Evolutionary conservation across 1,140 invertebrate species (phyloP), one percentile per base, ranked within the genome.

Genomic region (Leptinotarsa texana): DNA sequence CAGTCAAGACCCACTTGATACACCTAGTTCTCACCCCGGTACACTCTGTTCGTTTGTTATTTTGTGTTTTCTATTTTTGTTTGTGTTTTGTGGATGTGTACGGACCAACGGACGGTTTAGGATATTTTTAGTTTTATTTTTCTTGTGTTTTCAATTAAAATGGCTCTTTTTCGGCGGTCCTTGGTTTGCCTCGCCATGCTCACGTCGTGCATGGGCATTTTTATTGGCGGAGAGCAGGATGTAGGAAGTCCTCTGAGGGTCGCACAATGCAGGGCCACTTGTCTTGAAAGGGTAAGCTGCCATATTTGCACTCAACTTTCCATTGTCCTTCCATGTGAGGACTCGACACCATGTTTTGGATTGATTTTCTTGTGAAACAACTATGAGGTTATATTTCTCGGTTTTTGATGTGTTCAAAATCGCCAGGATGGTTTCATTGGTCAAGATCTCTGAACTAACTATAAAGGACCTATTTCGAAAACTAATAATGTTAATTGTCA

Each of bases 251-350:
- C 90, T 24, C 84, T 91, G 70, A 88, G 90, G 76, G 90, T 91
- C 73, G 90, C 90, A 68, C 90, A 91, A 80, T 91, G 90, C 82
- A 85, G 90, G 82, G 90, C 90, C 66, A 89, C 89, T 74, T 91
- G 90, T 85, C 87, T 91, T 77, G 88, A 90, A 88, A 90, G 89
- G 90, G 90, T 91, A 87, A 86, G 85, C 82, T 74, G 27, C 61
- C 74, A 72, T 74, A 48, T 73, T 73, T 73, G 15, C 15, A 24
- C 13, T 48, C 33, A 22, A 22, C n/a, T 18, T 47, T 69, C 47
- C 22, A 42, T 67, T 67, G 65, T 24, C 21, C 65, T 67, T 24
- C 63, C 8, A 22, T 67, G 51, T 42, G 33, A 42, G 33, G 33
- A 42, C 8, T 11, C 33, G 33, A 42, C 51, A 57, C 51, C 51